These are phyloP conservation scores for Phaethornis superciliosus DNA, from an alignment of 2,113 vertebrate genomes.

Conservation along the genomic window DNA sequence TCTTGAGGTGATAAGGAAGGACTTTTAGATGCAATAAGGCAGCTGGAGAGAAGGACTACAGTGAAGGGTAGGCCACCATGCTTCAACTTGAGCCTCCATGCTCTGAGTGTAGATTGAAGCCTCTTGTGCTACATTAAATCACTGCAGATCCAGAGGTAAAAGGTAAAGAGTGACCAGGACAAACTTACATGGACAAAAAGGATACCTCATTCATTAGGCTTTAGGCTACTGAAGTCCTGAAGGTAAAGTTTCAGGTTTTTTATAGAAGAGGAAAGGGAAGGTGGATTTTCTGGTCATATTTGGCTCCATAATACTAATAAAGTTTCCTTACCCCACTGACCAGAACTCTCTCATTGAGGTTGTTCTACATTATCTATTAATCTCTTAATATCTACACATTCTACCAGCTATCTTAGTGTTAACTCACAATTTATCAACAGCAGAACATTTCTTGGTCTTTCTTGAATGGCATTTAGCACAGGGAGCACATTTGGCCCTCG, in stretches of 20 bases:
- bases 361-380: not conserved
- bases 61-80: not conserved
- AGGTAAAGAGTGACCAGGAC: not conserved
- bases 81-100: not conserved
- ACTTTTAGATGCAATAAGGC: not conserved
- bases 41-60: not conserved
- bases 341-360: not conserved
- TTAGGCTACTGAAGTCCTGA: not conserved
- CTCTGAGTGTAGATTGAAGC: not conserved
- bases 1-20: not conserved
- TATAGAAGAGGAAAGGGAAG: not conserved
- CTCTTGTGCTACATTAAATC: not conserved
- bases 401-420: not conserved
- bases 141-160: not conserved
- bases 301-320: not conserved
- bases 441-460: not conserved
- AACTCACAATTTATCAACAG: not conserved
- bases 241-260: not conserved
- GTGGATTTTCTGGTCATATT: not conserved
- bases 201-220: not conserved
- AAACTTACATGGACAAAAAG: fast-evolving
- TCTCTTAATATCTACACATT: not conserved
- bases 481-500: not conserved
- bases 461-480: not conserved
- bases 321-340: not conserved